Evolutionary conservation across 2,797 vertebrate genomes (phyloP).

Genomic region (Limnodromus scolopaceus): DNA sequence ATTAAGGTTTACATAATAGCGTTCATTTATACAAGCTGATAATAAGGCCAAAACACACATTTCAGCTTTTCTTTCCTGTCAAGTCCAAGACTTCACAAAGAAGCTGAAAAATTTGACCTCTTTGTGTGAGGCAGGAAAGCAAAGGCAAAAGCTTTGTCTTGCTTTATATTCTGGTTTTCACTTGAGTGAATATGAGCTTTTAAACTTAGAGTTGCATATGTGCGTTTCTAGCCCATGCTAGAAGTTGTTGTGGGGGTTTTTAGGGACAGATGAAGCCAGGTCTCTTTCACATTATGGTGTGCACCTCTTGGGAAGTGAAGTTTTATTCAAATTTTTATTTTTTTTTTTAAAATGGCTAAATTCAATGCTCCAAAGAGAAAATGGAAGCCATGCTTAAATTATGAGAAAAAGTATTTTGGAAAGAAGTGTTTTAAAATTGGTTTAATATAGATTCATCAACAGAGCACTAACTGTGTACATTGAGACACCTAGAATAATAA

Average conservation of each 20-base stretch:
- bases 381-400: not conserved
- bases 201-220: not conserved
- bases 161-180: not conserved
- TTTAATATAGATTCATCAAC: not conserved
- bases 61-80: not conserved
- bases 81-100: not conserved
- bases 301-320: not conserved
- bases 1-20: not conserved
- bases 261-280: not conserved
- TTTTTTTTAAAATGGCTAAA: too few species aligned
- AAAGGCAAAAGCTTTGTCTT: not conserved
- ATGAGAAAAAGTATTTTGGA: not conserved
- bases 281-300: not conserved
- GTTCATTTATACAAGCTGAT: not conserved
- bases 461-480: not conserved
- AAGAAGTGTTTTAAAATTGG: not conserved
- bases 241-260: rapidly evolving
- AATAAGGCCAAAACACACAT: not conserved
- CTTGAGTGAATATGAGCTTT: not conserved
- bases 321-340: not conserved
- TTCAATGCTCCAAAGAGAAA: too few species aligned
- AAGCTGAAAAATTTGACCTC: not conserved
- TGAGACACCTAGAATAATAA: not conserved
- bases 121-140: not conserved
- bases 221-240: not conserved